Conservation (phyloP, 1,140 invertebrate genomes). For the Diplogasteroides magnus region DNA sequence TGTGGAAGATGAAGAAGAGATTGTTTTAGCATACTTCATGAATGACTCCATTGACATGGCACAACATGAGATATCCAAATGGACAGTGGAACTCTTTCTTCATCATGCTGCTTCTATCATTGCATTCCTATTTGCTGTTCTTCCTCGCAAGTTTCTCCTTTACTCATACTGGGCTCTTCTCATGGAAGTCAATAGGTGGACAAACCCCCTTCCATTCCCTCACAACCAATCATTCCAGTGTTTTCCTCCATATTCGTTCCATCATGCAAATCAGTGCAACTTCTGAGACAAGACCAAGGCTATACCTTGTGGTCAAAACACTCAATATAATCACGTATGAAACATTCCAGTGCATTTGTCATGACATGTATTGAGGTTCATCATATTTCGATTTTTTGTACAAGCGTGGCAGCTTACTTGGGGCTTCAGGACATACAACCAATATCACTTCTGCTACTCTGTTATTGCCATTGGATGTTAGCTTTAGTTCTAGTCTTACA, state of each 20-base stretch:
- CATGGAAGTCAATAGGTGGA: constrained; percentile 47
- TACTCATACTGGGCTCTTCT: constrained; percentile 44
- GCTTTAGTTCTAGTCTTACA: not conserved
- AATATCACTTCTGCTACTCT: constrained; percentile 36
- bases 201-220: constrained; percentile 13
- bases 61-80: constrained; percentile 40
- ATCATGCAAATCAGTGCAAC: constrained; percentile 38
- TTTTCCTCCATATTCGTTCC: constrained; percentile 41
- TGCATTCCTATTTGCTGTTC: constrained; percentile 25
- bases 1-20: too few relatives aligned
- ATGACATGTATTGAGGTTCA: constrained; percentile 20
- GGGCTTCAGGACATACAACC: constrained; percentile 12
- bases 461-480: constrained; percentile 19
- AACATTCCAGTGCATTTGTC: not conserved
- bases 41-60: constrained; percentile 46
- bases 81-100: constrained; percentile 38
- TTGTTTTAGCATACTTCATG: constrained; percentile 41
- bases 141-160: constrained; percentile 26
- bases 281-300: constrained; percentile 5
- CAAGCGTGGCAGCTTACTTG: constrained; percentile 37
- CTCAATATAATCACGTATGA: constrained; percentile 38
- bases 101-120: constrained; percentile 37
- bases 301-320: constrained; percentile 24
- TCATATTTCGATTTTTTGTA: constrained; percentile 38
- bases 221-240: too few relatives aligned